Evolutionary conservation across 2,797 vertebrate genomes (phyloP).

Genomic region (Glossophaga mutica): DNA sequence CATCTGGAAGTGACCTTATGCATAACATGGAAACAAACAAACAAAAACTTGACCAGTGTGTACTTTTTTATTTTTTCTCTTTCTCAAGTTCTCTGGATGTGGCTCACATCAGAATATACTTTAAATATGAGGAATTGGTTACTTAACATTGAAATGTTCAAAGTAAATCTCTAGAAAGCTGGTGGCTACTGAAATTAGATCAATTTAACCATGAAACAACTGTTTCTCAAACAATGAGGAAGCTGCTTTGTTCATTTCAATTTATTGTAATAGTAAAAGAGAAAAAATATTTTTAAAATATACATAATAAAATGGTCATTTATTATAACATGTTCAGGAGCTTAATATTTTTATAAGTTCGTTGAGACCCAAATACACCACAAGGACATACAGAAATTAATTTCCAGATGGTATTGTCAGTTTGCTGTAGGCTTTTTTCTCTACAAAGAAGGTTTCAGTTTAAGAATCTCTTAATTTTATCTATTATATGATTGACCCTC

Average conservation of each 20-base stretch:
- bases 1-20: constrained; percentile 80
- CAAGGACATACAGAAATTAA: background rate
- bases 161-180: constrained; percentile 73
- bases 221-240: constrained; percentile 76
- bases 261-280: constrained; percentile 73
- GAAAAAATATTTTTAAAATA: constrained; percentile 24
- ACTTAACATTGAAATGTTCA: constrained; percentile 77
- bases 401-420: background rate
- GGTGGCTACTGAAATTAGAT: constrained; percentile 70
- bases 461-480: constrained; percentile 39
- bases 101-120: constrained; percentile 70
- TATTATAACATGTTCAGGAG: background rate
- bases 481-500: background rate
- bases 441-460: background rate
- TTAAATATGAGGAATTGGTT: constrained; percentile 76
- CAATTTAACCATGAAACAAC: constrained; percentile 79
- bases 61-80: constrained; percentile 58
- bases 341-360: background rate
- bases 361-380: background rate
- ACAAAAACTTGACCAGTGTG: constrained; percentile 47
- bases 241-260: constrained; percentile 78
- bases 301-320: background rate
- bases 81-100: constrained; percentile 63
- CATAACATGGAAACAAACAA: constrained; percentile 76
- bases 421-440: background rate